Evolutionary conservation across 1,140 invertebrate genomes (phyloP).

Genomic region (Trinorchestia longiramus): DNA sequence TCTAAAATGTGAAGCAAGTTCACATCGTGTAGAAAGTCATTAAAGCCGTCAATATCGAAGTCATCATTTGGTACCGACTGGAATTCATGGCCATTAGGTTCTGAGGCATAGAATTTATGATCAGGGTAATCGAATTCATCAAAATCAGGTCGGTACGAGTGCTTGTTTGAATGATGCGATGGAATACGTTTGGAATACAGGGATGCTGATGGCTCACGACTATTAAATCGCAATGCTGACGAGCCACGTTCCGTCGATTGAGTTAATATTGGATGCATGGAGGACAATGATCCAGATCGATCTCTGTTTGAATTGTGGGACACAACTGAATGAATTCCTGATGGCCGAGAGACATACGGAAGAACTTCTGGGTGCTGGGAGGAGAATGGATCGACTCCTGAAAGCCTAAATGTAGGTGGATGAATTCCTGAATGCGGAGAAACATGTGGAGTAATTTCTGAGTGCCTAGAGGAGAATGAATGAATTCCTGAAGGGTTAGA

Average conservation of each 20-base stretch:
- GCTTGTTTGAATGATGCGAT: not conserved
- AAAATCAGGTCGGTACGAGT: not conserved
- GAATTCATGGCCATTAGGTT: not conserved
- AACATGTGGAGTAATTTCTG: not conserved
- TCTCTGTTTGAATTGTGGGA: not conserved
- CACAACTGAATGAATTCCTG: not conserved
- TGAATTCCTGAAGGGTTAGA: not conserved
- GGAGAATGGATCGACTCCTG: not conserved
- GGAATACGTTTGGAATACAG: not conserved
- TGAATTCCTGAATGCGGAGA: not conserved
- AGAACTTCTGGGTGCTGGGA: not conserved
- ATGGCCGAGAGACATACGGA: not conserved
- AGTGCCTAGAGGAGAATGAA: not conserved
- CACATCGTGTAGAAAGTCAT: not conserved
- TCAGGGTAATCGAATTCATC: constrained; percentile 34
- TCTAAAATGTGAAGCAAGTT: not conserved
- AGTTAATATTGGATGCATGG: not conserved
- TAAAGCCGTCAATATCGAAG: not conserved
- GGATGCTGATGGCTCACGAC: not conserved
- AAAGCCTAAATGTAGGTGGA: not conserved
- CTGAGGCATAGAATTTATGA: not conserved
- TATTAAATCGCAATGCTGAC: not conserved
- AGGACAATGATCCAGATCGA: not conserved
- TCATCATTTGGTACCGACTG: not conserved
- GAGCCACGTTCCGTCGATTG: not conserved